Evolutionary conservation across 1,140 invertebrate genomes (phyloP), one percentile per base, ranked within the genome.

Genomic region (Listronotus oregonensis): DNA sequence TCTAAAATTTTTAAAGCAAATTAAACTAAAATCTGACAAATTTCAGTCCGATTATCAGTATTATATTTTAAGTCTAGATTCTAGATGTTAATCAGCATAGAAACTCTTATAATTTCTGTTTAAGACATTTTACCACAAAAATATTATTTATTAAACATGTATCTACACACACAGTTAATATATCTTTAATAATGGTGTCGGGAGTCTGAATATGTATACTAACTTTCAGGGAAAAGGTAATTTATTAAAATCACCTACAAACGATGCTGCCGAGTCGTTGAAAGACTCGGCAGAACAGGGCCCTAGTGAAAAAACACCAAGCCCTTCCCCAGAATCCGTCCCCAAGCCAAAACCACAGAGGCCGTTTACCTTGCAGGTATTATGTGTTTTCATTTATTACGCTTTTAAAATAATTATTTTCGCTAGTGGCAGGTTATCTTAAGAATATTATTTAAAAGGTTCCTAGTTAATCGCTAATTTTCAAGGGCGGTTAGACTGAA

Each of bases 341-440:
- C 79, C 80, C 71, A 75, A 77, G 76, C 77, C 77, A 71, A 87
- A 85, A 81, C 83, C 84, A 67, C 85, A 85, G 78, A 82, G 85
- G 75, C 85, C 86, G 71, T 84, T 87, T 78, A 85, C 86, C 67
- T 80, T 87, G 68, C 85, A 87, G 86, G 86, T 87, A 86, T 71
- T 69, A 64, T 64, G 55, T 62, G 17, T 52, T 42, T 69, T 61
- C 51, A 32, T 65, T 56, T 50, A 34, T 61, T 60, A 15, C 43
- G 44, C 39, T 69, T 60, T 32, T 63, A 56, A 55, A 17, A 37
- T 15, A n/a, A 5, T 27, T 27, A 27, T 27, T 27, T 27, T 52
- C 3, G 1, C 6, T 12, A 27, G 11, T 14, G 50, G 11, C 32
- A 6, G 32, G 1, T 27, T 27, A 27, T 27, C 5, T 27, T 27